phyloP scores from a whole-genome alignment of 2,888 invertebrate species.

The Drosophila meridiana region DNA sequence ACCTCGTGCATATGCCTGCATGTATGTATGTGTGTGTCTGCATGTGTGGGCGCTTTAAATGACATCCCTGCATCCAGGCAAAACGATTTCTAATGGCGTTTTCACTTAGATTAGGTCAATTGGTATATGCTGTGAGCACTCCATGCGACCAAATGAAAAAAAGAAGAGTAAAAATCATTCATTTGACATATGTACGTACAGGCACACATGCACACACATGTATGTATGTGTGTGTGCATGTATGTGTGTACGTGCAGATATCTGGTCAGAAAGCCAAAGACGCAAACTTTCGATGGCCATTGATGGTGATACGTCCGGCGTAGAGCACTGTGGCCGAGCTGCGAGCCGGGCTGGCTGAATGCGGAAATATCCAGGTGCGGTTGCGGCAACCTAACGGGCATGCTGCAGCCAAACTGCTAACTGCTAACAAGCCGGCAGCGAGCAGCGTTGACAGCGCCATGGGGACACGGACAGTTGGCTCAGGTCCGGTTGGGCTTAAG shows the following conservation, averaged over 20 bases:
- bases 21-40: background rate
- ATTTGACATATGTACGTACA: conserved; percentile 21
- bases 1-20: background rate
- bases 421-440: conserved; percentile 73
- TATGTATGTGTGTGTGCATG: background rate
- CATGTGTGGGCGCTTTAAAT: conserved; percentile 35
- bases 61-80: conserved; percentile 51
- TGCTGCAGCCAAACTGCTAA: conserved; percentile 23
- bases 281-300: conserved; percentile 69
- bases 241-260: background rate
- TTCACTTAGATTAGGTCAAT: conserved; percentile 77
- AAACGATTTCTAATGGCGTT: conserved; percentile 78
- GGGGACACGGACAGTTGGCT: conserved; percentile 62
- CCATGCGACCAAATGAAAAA: conserved; percentile 33
- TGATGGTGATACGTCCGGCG: conserved; percentile 70
- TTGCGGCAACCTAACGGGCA: too few relatives aligned
- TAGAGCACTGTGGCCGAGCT: background rate
- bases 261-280: conserved; percentile 61
- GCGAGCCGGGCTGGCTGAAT: background rate
- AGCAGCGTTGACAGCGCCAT: conserved; percentile 60
- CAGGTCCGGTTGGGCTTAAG: conserved; percentile 73
- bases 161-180: conserved; percentile 23
- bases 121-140: conserved; percentile 57
- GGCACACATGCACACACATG: background rate
- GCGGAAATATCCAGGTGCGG: background rate